phyloP scores from a whole-genome alignment of 2,888 invertebrate species.

The Caenorhabditis sp. region DNA sequence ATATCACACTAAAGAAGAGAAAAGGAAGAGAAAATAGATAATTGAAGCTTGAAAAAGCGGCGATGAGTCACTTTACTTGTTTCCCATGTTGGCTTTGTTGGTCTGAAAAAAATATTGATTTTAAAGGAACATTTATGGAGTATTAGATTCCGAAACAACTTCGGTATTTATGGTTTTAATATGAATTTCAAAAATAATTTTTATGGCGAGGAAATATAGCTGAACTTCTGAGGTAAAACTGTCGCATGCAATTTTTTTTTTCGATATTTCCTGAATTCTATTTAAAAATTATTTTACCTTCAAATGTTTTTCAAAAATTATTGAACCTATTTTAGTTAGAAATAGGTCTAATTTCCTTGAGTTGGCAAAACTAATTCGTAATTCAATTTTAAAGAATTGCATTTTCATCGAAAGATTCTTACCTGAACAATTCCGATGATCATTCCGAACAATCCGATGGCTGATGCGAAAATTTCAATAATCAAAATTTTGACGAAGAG shows the following conservation, averaged over 20 bases:
- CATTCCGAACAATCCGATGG: slow-evolving; percentile 96
- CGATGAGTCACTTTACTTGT: slow-evolving; percentile 35
- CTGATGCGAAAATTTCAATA: slow-evolving; percentile 98
- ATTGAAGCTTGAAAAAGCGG: slow-evolving; percentile 14
- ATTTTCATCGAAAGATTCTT: slow-evolving; percentile 4
- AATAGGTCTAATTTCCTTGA: too few species aligned
- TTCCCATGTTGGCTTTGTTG: slow-evolving; percentile 60
- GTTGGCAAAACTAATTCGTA: too few species aligned
- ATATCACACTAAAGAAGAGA: slow-evolving; percentile 7
- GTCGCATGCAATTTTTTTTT: too few species aligned
- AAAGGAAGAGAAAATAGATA: slow-evolving; percentile 24
- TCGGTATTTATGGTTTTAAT: too few species aligned
- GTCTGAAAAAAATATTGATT: slow-evolving; percentile 37
- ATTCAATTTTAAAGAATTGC: too few species aligned
- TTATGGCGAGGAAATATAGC: too few species aligned
- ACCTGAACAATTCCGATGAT: slow-evolving; percentile 85
- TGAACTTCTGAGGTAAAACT: too few species aligned
- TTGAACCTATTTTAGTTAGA: too few species aligned
- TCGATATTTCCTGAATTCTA: too few species aligned
- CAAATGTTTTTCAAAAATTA: too few species aligned
- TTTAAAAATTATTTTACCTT: too few species aligned
- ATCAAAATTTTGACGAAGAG: slow-evolving; percentile 97
- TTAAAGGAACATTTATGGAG: neutral
- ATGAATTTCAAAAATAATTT: too few species aligned
- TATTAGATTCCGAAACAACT: neutral